Conservation (phyloP, 1,140 invertebrate species). For the Heterodera schachtii region DNA sequence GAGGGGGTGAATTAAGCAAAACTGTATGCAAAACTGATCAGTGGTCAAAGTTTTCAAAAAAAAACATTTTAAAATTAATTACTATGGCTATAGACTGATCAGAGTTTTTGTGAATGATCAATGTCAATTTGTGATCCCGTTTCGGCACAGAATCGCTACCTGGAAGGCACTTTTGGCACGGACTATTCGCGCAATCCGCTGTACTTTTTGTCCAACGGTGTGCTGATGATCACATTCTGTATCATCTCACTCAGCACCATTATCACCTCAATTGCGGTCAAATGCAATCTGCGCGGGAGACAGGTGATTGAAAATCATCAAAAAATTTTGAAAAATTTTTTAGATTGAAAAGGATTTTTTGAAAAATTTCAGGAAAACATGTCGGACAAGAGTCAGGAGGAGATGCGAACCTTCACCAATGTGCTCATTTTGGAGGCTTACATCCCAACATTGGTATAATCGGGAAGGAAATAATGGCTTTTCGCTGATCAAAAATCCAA, state of each 20-base stretch:
- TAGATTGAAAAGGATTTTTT: no score
- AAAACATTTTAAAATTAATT: not conserved
- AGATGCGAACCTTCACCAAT: slow-evolving; percentile 41
- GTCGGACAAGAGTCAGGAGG: slow-evolving; percentile 46
- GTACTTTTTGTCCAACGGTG: slow-evolving; percentile 26
- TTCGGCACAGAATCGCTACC: slow-evolving; percentile 1
- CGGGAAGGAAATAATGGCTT: not conserved
- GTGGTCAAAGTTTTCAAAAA: not conserved
- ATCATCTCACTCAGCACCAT: slow-evolving; percentile 35
- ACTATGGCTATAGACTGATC: no score
- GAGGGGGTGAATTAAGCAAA: not conserved
- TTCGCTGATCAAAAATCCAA: not conserved
- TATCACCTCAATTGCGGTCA: slow-evolving; percentile 38
- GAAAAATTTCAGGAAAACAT: slow-evolving; percentile 16
- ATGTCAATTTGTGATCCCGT: not conserved
- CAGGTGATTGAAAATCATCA: not conserved
- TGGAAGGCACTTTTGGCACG: slow-evolving; percentile 26
- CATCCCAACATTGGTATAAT: slow-evolving; percentile 33
- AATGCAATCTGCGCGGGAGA: slow-evolving; percentile 31
- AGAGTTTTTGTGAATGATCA: no score
- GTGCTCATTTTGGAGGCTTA: slow-evolving; percentile 46
- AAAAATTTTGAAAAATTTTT: not conserved
- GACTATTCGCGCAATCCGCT: slow-evolving; percentile 29
- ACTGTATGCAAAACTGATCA: not conserved
- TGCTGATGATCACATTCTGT: slow-evolving; percentile 14